phyloP scores from a whole-genome alignment of 2,113 vertebrate species.

The Cinclus mexicanus region DNA sequence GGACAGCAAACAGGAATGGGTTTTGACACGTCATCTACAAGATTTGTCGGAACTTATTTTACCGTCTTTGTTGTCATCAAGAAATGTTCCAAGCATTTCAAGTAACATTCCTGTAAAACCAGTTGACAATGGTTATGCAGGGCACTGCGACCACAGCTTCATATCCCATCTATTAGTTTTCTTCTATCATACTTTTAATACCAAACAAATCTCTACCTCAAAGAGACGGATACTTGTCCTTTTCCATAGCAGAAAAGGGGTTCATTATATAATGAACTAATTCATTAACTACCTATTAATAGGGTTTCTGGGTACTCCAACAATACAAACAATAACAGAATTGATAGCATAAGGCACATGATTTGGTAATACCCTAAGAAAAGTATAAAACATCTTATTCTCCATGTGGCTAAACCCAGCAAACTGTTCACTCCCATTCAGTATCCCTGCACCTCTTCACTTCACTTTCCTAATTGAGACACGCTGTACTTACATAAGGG shows the following conservation, averaged over 20 bases:
- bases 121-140: neutral
- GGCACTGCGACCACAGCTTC: neutral
- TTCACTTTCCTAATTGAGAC: neutral
- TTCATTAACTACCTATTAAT: neutral
- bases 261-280: neutral
- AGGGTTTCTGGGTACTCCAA: neutral
- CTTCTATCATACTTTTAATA: neutral
- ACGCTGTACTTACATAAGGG: neutral
- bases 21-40: neutral
- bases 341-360: fast-evolving
- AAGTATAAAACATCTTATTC: neutral
- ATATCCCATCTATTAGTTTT: neutral
- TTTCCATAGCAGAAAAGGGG: neutral
- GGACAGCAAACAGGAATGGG: neutral
- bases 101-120: neutral
- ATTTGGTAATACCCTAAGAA: neutral
- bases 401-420: neutral
- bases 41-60: neutral
- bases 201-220: neutral
- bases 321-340: neutral
- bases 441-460: neutral
- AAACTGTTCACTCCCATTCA: neutral
- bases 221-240: neutral
- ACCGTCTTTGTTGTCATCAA: neutral
- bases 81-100: neutral